Percentiles rank a stretch among this genome's conserved stretches.
phyloP scores from a whole-genome alignment of 1,140 invertebrate species.

The Panagrolaimus sp. region DNA sequence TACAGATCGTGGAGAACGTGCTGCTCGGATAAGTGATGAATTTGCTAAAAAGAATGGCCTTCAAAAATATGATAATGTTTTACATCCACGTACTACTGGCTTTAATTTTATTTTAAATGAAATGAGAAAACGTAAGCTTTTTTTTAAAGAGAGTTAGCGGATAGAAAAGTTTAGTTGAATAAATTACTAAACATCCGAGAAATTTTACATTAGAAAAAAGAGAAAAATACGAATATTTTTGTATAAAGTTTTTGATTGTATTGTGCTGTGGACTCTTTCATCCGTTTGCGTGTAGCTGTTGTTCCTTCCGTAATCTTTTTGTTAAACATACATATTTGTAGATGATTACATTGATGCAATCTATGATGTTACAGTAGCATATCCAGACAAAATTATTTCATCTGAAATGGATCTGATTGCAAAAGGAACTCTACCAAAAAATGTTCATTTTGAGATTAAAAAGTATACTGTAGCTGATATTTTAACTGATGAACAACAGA shows the following conservation, averaged over 20 bases:
- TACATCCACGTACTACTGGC: slow-evolving; percentile 79
- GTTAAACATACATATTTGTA: slow-evolving; percentile 21
- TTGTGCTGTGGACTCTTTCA: no score
- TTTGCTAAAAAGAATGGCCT: slow-evolving; percentile 70
- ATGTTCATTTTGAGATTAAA: slow-evolving; percentile 71
- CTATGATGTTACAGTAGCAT: slow-evolving; percentile 74
- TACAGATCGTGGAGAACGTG: slow-evolving; percentile 71
- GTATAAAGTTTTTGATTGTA: no score
- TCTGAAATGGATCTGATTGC: slow-evolving; percentile 67
- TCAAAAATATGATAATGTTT: slow-evolving; percentile 67
- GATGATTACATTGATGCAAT: slow-evolving; percentile 67
- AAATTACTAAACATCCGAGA: no score
- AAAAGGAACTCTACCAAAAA: slow-evolving; percentile 67
- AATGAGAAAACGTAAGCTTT: slow-evolving; percentile 64
- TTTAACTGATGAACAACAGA: slow-evolving; percentile 62
- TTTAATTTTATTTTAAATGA: slow-evolving; percentile 69
- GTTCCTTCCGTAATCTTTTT: slow-evolving; percentile 4
- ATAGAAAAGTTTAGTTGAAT: no score
- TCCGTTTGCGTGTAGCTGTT: no score
- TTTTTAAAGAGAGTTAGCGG: no score
- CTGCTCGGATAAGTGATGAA: slow-evolving; percentile 60
- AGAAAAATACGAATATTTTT: no score
- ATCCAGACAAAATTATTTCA: slow-evolving; percentile 68
- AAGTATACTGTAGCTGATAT: slow-evolving; percentile 61
- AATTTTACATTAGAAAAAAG: no score